These are phyloP conservation scores for Nothura maculosa DNA, from an alignment of 2,797 vertebrate species.

Conservation along the genomic window DNA sequence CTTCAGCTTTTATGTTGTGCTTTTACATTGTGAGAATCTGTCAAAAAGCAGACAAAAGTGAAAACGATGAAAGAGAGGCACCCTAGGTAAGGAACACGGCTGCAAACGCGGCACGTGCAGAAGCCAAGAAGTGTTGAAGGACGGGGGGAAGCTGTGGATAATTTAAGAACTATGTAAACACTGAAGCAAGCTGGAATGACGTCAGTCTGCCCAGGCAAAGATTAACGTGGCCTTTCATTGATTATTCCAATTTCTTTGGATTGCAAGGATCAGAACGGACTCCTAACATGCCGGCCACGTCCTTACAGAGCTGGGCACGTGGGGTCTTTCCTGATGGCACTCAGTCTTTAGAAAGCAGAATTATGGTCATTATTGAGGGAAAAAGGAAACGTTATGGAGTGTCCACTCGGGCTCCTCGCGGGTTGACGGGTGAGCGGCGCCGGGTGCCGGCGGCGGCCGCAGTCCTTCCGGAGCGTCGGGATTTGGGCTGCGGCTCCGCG, in stretches of 20 bases:
- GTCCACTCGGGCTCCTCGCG: neutral
- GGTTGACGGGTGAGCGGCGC: neutral
- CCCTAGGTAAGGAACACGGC: neutral
- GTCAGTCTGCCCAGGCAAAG: neutral
- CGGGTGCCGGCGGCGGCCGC: too few relatives aligned
- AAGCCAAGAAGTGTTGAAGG: neutral
- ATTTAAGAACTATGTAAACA: neutral
- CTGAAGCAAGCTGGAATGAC: fast-evolving
- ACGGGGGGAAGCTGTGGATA: neutral
- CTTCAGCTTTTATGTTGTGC: neutral
- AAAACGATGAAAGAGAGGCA: neutral
- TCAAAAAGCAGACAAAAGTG: neutral
- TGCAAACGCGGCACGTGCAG: neutral
- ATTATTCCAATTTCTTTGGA: neutral
- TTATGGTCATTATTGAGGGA: fast-evolving
- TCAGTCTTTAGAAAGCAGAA: neutral
- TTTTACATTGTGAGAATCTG: neutral
- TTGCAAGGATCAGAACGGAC: neutral
- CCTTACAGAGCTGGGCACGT: neutral
- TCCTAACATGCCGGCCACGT: neutral
- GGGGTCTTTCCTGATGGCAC: neutral
- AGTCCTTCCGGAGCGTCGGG: neutral
- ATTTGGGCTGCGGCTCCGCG: too few relatives aligned
- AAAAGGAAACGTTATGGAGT: neutral
- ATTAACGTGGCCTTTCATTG: neutral